Base-by-base conservation (phyloP, 2,797 vertebrate species). In the Poeciliopsis turneri region DNA sequence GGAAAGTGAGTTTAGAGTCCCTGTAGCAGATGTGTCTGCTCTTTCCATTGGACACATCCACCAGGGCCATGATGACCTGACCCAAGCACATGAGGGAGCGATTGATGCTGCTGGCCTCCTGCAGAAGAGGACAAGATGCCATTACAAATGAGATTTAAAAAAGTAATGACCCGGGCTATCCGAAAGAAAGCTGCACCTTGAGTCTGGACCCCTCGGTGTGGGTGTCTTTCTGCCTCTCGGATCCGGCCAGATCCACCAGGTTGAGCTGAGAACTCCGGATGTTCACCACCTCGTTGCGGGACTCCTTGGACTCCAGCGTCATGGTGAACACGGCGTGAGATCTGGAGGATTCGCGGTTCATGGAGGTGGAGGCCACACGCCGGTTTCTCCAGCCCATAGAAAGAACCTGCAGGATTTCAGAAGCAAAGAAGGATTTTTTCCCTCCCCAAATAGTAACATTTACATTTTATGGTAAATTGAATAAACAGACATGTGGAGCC, bases 81-180 rank as follows among this genome's bases (percentile, higher is more conserved):
- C 97, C 97, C 74, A 99, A 94, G 91, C 97, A 99, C 93, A 98
- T 99, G 49, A 99, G 86, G 0, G 98, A 99, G 18, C 97, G 95
- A 81, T 99, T 99, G 93, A 99, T 99, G 72, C 97, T 99, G 87
- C 98, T 97, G 33, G 98, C 97, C 85, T 99, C 98, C 98, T 99
- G 79, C 41, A 88, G 76, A 2, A 66, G 64, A 75, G 77, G 0
- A 11, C 69, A 68, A 73, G 55, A 3, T 74, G 20, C 9, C 39
- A 12, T 89, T 68, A 81, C 23, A 49, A 75, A 43, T 8, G 51
- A 73, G 11, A 33, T 33, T 39, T 53, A 4, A 78, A 74, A 41
- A 61, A 53, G 25, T 25, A 47, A 69, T 20, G 5, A 7, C 64
- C 11, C 8, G 69, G 5, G 3, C 45, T 53, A 81, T 78, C 0